phyloP scores from a whole-genome alignment of 2,888 invertebrate genomes.

The Drosophila subsilvestris region DNA sequence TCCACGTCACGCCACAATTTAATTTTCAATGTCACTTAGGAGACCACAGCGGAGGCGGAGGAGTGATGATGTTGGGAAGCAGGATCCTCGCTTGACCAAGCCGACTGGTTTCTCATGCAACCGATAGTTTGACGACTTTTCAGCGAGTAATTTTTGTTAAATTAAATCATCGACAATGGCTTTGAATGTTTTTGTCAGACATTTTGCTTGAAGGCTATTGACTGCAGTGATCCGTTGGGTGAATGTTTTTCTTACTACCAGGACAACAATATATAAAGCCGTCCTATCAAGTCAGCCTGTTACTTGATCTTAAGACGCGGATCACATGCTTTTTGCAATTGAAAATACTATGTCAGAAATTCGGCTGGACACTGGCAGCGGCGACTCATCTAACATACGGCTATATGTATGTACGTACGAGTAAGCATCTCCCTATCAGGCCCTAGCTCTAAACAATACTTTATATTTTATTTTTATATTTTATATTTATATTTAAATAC shows the following conservation, averaged over 20 bases:
- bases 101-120: constrained; percentile 55
- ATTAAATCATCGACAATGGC: constrained; percentile 40
- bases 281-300: constrained; percentile 7
- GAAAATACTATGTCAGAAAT: background rate
- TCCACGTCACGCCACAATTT: background rate
- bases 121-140: constrained; percentile 68
- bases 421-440: background rate
- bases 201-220: constrained; percentile 19
- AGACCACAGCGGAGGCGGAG: constrained; percentile 24
- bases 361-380: background rate
- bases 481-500: constrained; percentile 8
- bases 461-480: no score
- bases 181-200: background rate
- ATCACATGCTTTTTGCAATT: background rate
- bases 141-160: constrained; percentile 45
- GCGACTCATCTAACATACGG: background rate
- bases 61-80: constrained; percentile 5
- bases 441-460: background rate
- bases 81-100: constrained; percentile 4
- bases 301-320: background rate
- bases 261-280: constrained; percentile 14
- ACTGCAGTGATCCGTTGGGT: constrained; percentile 9
- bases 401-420: constrained; percentile 1
- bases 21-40: constrained; percentile 66
- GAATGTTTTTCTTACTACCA: background rate